Percentiles rank a stretch among this genome's conserved stretches.
These are phyloP conservation scores for Ophion costatus DNA, from an alignment of 2,888 invertebrate species.

Conservation along the genomic window DNA sequence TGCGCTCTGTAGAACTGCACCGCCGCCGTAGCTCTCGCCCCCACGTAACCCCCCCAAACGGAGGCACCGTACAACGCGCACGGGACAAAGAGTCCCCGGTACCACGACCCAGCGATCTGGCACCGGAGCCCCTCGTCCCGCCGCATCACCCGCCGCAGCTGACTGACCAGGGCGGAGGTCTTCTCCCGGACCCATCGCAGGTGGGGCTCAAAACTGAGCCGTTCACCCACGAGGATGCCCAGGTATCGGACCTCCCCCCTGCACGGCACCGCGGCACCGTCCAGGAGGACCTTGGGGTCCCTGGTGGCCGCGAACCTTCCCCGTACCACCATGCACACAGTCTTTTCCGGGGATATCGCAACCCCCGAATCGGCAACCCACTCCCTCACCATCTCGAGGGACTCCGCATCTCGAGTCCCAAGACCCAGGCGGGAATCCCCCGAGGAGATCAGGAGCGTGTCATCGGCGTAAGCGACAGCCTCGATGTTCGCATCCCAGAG, in stretches of 20 bases:
- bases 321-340: no score
- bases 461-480: neutral
- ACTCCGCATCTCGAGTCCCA: neutral
- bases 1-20: constrained; percentile 17
- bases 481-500: no score
- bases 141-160: no score
- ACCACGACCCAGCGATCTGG: no score
- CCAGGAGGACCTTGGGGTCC: no score
- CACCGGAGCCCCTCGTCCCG: no score
- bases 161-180: no score
- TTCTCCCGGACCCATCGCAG: no score
- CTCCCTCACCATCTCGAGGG: no score
- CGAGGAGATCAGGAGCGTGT: constrained; percentile 1
- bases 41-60: neutral
- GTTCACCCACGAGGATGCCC: neutral
- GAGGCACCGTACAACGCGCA: neutral
- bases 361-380: no score
- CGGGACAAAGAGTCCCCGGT: neutral
- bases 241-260: constrained; percentile 1
- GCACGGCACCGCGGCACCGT: neutral
- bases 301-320: no score
- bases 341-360: no score
- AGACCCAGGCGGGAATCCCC: constrained; percentile 14
- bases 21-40: neutral
- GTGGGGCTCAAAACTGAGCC: neutral